Percentiles rank a stretch among this genome's conserved stretches.
These are phyloP conservation scores for Notolepis coatsorum DNA, from an alignment of 2,797 vertebrate genomes.

Conservation along the genomic window DNA sequence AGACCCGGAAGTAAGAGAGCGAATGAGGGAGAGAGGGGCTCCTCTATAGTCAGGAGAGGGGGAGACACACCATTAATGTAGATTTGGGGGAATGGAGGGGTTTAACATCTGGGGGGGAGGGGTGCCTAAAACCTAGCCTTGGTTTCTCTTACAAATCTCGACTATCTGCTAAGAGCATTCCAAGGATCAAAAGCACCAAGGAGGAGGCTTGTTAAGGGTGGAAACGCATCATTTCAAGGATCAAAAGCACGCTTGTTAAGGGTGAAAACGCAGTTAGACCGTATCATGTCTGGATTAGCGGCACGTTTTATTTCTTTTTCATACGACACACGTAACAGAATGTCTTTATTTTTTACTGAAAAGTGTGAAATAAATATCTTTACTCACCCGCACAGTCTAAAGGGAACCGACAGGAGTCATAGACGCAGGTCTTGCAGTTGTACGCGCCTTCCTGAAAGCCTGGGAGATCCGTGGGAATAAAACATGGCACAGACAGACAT, in stretches of 20 bases:
- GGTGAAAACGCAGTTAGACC: slow-evolving; percentile 24
- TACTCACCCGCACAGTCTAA: slow-evolving; percentile 62
- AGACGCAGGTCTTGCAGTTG: slow-evolving; percentile 59
- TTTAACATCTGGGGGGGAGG: too few relatives aligned
- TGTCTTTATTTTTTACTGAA: not conserved
- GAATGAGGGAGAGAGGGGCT: too few relatives aligned
- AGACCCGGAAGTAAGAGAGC: too few relatives aligned
- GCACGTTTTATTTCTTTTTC: not conserved
- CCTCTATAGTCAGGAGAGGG: too few relatives aligned
- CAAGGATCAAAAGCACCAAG: slow-evolving; percentile 30
- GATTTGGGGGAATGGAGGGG: too few relatives aligned
- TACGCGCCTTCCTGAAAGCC: slow-evolving; percentile 58
- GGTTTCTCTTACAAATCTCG: slow-evolving; percentile 19
- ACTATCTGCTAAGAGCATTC: slow-evolving; percentile 22
- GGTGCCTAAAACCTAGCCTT: not conserved
- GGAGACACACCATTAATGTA: too few relatives aligned
- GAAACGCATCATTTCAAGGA: too few relatives aligned
- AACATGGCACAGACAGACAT: too few relatives aligned
- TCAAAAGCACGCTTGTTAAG: too few relatives aligned
- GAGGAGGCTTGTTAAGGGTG: slow-evolving; percentile 30
- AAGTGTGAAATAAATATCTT: not conserved
- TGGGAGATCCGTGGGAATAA: not conserved
- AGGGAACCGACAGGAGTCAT: slow-evolving; percentile 55
- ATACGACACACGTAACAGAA: not conserved
- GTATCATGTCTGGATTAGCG: not conserved